Evolutionary conservation across 2,797 vertebrate genomes (phyloP).

Genomic region (Danio kyathit): DNA sequence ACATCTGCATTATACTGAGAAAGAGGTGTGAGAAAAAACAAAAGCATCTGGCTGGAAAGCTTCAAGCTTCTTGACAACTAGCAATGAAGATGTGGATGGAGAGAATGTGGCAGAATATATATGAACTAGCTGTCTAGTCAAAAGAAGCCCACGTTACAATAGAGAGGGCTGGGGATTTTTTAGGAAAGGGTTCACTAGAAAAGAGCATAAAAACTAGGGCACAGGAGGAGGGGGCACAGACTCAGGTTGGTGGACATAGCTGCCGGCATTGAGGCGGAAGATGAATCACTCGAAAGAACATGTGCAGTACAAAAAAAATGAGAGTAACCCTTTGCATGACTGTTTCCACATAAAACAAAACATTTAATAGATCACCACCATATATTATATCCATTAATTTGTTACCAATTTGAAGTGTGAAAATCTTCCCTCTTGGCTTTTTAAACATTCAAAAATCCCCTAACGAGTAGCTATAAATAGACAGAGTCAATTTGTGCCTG

Average conservation of each 20-base stretch:
- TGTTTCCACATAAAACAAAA: conserved; percentile 28
- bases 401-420: not conserved
- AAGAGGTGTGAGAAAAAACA: conserved; percentile 1
- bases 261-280: conserved; percentile 65
- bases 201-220: conserved; percentile 46
- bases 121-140: not conserved
- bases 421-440: not conserved
- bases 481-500: not conserved
- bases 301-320: not conserved
- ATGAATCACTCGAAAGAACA: conserved; percentile 63
- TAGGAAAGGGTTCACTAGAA: conserved; percentile 31
- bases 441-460: not conserved
- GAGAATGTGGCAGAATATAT: conserved; percentile 12
- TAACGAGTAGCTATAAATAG: not conserved
- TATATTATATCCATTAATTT: not conserved
- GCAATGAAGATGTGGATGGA: conserved; percentile 34
- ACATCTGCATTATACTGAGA: conserved; percentile 19
- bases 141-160: conserved; percentile 4
- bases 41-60: conserved; percentile 7
- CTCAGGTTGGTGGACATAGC: conserved; percentile 56
- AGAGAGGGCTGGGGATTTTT: not conserved
- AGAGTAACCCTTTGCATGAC: conserved; percentile 29
- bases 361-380: not conserved
- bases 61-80: conserved; percentile 22
- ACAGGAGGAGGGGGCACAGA: conserved; percentile 19